Conservation (phyloP, 2,113 vertebrate species). For the Rostratula benghalensis region DNA sequence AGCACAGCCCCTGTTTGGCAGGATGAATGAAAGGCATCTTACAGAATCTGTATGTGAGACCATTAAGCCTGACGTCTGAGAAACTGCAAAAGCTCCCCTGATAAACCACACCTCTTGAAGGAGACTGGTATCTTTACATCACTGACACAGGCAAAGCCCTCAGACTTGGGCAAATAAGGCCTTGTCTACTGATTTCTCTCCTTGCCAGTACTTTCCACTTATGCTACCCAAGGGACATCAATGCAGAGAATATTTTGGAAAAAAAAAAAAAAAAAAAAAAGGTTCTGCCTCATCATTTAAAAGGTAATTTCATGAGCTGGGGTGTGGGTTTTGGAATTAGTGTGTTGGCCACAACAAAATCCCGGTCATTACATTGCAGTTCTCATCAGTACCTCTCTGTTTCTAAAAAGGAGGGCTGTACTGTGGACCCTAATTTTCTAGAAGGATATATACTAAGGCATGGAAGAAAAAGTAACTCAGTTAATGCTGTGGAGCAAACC, state of each 20-base stretch:
- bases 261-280: background rate
- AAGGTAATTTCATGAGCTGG: constrained; percentile 15
- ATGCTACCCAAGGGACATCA: background rate
- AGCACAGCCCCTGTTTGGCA: constrained; percentile 53
- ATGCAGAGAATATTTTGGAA: background rate
- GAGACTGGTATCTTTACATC: constrained; percentile 39
- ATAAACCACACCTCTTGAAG: constrained; percentile 53
- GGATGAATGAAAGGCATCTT: constrained; percentile 58
- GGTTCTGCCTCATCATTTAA: background rate
- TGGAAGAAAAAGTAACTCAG: background rate
- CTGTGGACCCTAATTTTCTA: background rate
- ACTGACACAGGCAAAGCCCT: constrained; percentile 26
- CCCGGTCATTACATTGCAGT: background rate
- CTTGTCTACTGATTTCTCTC: constrained; percentile 3
- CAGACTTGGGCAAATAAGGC: background rate
- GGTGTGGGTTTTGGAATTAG: constrained; percentile 28
- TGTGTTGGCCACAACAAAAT: background rate
- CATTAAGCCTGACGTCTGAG: background rate
- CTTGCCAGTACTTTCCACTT: background rate
- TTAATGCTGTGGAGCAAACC: background rate
- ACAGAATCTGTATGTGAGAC: constrained; percentile 38
- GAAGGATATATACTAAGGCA: background rate
- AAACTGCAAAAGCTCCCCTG: constrained; percentile 22
- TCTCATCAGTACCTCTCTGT: constrained; percentile 1
- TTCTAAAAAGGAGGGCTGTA: background rate